These are phyloP conservation scores for Drosophila macrospina DNA, from an alignment of 2,888 invertebrate species.

Conservation along the genomic window DNA sequence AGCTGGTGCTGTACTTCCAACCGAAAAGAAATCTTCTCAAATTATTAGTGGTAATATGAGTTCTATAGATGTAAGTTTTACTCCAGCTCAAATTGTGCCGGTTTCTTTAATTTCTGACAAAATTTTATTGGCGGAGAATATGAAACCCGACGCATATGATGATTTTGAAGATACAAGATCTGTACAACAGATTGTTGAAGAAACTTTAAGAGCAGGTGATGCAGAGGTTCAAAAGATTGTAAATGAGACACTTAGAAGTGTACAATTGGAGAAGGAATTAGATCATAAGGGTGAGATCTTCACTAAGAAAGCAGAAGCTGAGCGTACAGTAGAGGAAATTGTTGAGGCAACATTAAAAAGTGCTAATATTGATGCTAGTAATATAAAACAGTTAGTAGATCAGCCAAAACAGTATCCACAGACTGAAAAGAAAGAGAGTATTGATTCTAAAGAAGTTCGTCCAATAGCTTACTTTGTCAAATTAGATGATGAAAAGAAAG, in stretches of 20 bases:
- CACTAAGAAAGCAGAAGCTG: conserved; percentile 10
- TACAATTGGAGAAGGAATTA: conserved; percentile 31
- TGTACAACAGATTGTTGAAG: conserved; percentile 70
- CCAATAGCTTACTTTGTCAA: conserved; percentile 78
- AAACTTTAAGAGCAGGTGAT: conserved; percentile 69
- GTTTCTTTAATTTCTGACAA: background rate
- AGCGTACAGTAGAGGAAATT: conserved; percentile 60
- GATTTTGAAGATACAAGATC: conserved; percentile 54
- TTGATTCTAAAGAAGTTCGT: conserved; percentile 49
- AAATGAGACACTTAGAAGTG: conserved; percentile 56
- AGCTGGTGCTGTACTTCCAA: too few relatives aligned
- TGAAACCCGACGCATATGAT: background rate
- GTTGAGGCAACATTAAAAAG: conserved; percentile 64
- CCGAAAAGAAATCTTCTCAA: too few relatives aligned
- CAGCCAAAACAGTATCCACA: background rate
- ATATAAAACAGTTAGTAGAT: background rate
- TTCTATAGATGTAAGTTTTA: too few relatives aligned
- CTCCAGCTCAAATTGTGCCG: background rate
- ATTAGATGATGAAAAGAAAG: conserved; percentile 50
- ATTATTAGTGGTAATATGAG: too few relatives aligned
- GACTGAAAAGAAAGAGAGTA: background rate
- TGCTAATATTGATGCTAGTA: conserved; percentile 21
- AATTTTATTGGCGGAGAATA: background rate
- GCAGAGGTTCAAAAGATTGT: conserved; percentile 67
- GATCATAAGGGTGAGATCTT: conserved; percentile 4